A percentile compares a stretch with the other conserved stretches of the same genome.
phyloP scores from a whole-genome alignment of 2,797 vertebrate genomes.

The Philypnodon macrostomus region DNA sequence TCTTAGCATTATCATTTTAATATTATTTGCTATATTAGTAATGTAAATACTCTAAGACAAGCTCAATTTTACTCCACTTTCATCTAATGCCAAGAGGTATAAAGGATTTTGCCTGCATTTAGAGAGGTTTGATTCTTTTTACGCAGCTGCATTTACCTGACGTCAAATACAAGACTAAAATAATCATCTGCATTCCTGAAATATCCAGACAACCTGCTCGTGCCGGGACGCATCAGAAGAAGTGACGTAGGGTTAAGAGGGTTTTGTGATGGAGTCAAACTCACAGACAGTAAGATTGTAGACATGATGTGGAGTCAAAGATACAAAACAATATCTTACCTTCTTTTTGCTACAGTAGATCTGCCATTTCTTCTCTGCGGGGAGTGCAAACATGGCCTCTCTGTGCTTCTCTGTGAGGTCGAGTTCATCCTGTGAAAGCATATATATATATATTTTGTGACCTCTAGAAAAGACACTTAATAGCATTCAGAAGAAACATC shows the following conservation, averaged over 20 bases:
- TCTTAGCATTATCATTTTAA: slow-evolving; percentile 4
- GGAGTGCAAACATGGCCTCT: slow-evolving; percentile 98
- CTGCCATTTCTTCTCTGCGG: slow-evolving; percentile 99
- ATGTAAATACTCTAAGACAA: not conserved
- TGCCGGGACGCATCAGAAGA: slow-evolving; percentile 18
- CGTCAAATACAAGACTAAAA: slow-evolving; percentile 9
- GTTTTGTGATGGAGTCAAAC: too few species aligned
- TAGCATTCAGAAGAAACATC: too few species aligned
- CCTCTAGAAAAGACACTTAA: too few species aligned
- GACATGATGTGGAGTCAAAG: slow-evolving; percentile 5
- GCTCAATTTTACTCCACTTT: not conserved
- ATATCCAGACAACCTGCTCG: slow-evolving; percentile 15
- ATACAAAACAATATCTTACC: slow-evolving; percentile 68
- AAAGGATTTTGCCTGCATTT: not conserved
- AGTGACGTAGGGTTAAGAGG: slow-evolving; percentile 5
- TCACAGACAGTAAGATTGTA: slow-evolving; percentile 2
- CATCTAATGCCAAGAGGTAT: not conserved
- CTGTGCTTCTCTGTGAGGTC: slow-evolving; percentile 98
- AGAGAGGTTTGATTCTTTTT: slow-evolving; percentile 1
- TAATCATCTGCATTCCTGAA: slow-evolving; percentile 22
- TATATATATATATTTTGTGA: too few species aligned
- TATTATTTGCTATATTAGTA: not conserved
- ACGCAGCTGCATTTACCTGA: not conserved
- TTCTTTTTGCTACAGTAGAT: slow-evolving; percentile 99
- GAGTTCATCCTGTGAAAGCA: slow-evolving; percentile 89